phyloP scores from a whole-genome alignment of 2,113 vertebrate species.

The Cottus gobio region DNA sequence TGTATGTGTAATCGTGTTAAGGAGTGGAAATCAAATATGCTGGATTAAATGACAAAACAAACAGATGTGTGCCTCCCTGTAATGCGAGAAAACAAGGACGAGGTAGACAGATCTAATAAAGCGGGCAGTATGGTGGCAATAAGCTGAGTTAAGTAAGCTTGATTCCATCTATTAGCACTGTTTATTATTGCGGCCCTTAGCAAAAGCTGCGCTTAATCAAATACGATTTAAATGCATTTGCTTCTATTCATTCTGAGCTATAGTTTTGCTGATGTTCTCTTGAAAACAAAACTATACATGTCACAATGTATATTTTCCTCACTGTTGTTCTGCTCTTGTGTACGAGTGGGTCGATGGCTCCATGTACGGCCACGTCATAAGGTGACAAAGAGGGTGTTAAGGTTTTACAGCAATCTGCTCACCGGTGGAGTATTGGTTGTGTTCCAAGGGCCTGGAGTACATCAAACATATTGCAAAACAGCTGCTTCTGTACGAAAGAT shows the following conservation, averaged over 20 bases:
- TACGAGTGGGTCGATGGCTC: constrained; percentile 31
- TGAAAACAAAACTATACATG: constrained; percentile 22
- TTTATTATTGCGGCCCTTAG: constrained; percentile 73
- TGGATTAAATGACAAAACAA: constrained; percentile 78
- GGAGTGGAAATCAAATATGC: constrained; percentile 75
- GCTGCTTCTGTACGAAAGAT: constrained; percentile 63
- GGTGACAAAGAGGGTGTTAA: constrained; percentile 61
- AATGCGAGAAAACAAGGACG: constrained; percentile 71
- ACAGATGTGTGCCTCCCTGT: constrained; percentile 72
- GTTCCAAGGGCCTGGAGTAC: constrained; percentile 61
- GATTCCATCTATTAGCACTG: constrained; percentile 79
- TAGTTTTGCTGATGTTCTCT: constrained; percentile 20
- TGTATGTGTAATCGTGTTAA: constrained; percentile 70
- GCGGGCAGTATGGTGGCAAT: constrained; percentile 68
- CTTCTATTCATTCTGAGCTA: constrained; percentile 27
- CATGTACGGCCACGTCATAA: constrained; percentile 35
- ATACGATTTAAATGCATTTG: constrained; percentile 55
- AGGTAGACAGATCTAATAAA: constrained; percentile 75
- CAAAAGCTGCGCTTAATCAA: constrained; percentile 54
- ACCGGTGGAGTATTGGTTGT: constrained; percentile 62
- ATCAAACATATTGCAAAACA: constrained; percentile 72
- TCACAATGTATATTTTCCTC: constrained; percentile 17
- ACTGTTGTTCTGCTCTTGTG: background rate
- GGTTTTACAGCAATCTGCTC: constrained; percentile 64
- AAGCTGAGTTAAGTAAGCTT: constrained; percentile 73